Evolutionary conservation across 2,888 invertebrate genomes (phyloP), one percentile per base, ranked within the genome.

Genomic region (Hydrotaea diabolus): DNA sequence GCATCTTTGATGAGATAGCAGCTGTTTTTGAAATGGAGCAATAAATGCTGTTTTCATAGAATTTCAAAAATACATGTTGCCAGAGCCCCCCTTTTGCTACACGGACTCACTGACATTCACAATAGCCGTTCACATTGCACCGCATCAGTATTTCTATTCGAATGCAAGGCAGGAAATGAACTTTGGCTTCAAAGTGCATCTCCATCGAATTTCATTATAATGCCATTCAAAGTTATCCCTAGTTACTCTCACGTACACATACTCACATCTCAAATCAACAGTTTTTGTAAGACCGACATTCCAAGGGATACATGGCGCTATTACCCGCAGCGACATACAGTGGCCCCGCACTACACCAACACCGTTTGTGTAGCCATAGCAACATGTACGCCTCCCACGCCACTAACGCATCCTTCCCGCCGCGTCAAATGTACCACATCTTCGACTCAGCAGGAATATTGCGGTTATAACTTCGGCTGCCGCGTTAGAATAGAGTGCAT

Each of bases 131-230:
- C n/a, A n/a, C n/a, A n/a, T n/a, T n/a, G n/a, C n/a, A n/a, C n/a
- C n/a, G n/a, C n/a, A n/a, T n/a, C 7, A 31, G 3, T 31, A 31
- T 31, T 31, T 31, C 7, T 31, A 31, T 4, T 31, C 3, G 7
- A 31, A 31, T 31, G 31, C 7, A 31, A 2, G 31, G 31, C 31
- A 31, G 31, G 7, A 31, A 31, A 31, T 31, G 31, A 31, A 31
- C 31, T 31, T 23, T 31, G 31, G 15, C 23, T 43, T 9, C 13
- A 43, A 23, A 39, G 19, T 69, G 43, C 21, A 46, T 13, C 46
- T 69, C 31, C 31, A 69, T 69, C 19, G 69, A 69, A 69, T 69
- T 69, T 46, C 69, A 69, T 69, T 69, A 69, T 21, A 23, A 69
- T 69, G 17, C 69, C 69, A 69, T 69, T 21, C 46, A 43, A 69